Evolutionary conservation across 2,797 vertebrate genomes (phyloP).

Genomic region (Malurus leucopterus): DNA sequence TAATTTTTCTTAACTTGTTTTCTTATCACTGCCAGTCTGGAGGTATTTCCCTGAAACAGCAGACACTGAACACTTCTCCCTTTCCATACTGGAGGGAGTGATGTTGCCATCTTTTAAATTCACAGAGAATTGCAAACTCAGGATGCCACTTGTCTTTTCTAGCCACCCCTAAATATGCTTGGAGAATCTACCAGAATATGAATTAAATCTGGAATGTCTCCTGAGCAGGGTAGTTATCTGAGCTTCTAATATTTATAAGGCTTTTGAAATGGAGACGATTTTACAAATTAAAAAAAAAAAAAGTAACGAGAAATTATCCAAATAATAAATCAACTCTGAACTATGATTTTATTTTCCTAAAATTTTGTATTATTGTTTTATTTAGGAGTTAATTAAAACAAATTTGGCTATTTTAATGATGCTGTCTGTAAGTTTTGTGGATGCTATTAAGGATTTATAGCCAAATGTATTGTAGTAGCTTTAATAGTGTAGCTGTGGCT

Average conservation of each 20-base stretch:
- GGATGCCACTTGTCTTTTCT: neutral
- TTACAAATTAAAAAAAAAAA: neutral
- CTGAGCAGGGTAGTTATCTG: neutral
- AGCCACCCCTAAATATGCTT: neutral
- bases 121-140: neutral
- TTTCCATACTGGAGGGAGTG: slow-evolving; percentile 16
- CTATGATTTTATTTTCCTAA: neutral
- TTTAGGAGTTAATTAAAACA: neutral
- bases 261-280: neutral
- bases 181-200: neutral
- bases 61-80: neutral
- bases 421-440: neutral
- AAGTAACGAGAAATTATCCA: neutral
- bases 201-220: neutral
- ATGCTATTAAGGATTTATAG: neutral
- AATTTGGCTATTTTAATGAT: neutral
- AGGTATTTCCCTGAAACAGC: neutral
- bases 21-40: neutral
- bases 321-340: neutral
- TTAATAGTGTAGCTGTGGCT: neutral
- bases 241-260: neutral
- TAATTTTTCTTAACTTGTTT: slow-evolving; percentile 33
- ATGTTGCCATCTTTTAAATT: slow-evolving; percentile 3
- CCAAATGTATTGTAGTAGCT: neutral
- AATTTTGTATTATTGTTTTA: neutral